phyloP scores from a whole-genome alignment of 2,888 invertebrate species.

The Sarcophaga carnaria region DNA sequence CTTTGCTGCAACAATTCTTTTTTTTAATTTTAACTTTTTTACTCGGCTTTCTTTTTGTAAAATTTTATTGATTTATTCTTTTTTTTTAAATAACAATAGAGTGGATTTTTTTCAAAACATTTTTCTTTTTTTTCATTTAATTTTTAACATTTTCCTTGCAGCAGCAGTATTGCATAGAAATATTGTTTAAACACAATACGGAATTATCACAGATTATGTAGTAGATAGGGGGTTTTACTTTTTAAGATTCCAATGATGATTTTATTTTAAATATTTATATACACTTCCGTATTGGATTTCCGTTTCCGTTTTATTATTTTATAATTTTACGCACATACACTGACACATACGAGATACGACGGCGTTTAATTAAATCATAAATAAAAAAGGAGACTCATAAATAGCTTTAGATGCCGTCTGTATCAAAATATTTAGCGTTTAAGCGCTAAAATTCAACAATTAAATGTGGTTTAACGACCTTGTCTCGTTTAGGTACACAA shows the following conservation, averaged over 20 bases:
- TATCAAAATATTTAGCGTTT: neutral
- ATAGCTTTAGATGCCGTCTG: neutral
- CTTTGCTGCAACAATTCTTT: conserved; percentile 49
- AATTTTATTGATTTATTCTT: neutral
- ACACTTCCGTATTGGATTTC: neutral
- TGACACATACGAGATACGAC: neutral
- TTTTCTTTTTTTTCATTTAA: neutral
- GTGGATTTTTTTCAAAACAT: neutral
- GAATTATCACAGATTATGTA: neutral
- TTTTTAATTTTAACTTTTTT: neutral
- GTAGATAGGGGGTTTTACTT: neutral
- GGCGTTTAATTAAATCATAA: neutral
- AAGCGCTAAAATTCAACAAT: conserved; percentile 17
- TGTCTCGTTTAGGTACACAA: neutral
- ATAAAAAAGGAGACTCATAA: neutral
- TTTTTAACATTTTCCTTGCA: neutral
- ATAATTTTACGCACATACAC: neutral
- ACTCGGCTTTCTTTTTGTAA: too few species aligned
- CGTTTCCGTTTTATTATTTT: neutral
- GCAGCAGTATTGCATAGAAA: neutral
- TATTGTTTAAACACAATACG: neutral
- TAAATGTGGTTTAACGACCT: conserved; percentile 23
- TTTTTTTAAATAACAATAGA: neutral
- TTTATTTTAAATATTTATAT: neutral
- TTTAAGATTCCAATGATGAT: neutral